These are phyloP conservation scores for Rousettus madagascariensis DNA, from an alignment of 2,797 vertebrate genomes.

Conservation along the genomic window DNA sequence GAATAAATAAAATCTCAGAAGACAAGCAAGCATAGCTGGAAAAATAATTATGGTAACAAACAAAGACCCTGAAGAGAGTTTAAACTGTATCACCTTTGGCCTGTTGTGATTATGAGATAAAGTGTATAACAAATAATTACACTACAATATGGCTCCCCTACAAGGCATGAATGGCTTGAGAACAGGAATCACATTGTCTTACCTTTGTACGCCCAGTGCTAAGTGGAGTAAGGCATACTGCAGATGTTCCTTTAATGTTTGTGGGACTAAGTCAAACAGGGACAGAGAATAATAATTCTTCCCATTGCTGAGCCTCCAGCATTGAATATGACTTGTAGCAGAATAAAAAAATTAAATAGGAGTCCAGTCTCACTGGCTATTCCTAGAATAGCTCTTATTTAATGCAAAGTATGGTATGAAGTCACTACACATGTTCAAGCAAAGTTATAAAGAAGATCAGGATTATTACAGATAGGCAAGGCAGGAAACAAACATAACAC, in stretches of 20 bases:
- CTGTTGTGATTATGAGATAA: background rate
- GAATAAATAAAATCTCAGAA: background rate
- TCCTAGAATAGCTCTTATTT: background rate
- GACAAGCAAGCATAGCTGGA: background rate
- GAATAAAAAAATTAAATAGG: background rate
- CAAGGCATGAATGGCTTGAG: background rate
- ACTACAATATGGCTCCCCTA: background rate
- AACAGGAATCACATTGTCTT: background rate
- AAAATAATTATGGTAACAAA: background rate
- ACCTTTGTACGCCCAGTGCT: background rate
- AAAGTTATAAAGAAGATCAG: background rate
- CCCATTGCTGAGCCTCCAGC: background rate
- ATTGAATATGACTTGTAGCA: background rate
- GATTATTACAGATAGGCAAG: background rate
- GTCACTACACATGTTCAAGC: background rate
- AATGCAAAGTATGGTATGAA: background rate
- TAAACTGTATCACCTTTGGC: background rate
- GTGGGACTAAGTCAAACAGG: background rate
- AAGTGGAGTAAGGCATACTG: background rate
- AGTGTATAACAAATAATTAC: background rate
- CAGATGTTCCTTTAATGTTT: background rate
- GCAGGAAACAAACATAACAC: background rate
- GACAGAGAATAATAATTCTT: background rate
- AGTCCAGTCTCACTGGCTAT: background rate
- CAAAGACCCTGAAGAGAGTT: background rate